Conservation (phyloP, 2,888 invertebrate species). For the Drosophila crucigera region DNA sequence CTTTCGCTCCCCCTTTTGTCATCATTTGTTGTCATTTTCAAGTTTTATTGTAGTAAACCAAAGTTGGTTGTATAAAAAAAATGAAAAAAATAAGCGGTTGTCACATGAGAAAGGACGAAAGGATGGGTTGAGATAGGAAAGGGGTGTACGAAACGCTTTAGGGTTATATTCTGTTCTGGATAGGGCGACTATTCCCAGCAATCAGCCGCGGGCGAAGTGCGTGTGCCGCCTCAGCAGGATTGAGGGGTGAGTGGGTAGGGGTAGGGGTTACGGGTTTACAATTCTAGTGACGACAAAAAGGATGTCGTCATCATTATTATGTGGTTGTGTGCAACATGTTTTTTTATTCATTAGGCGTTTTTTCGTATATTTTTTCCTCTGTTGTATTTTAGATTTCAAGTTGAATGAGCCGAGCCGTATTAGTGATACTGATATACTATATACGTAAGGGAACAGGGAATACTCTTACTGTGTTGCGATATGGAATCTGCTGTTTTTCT, state of each 20-base stretch:
- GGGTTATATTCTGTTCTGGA: not conserved
- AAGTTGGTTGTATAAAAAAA: constrained; percentile 23
- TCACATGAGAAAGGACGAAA: constrained; percentile 15
- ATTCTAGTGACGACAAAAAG: constrained; percentile 55
- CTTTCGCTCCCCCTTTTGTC: constrained; percentile 33
- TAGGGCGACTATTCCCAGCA: constrained; percentile 30
- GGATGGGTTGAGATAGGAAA: not conserved
- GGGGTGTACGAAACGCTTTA: constrained; percentile 35
- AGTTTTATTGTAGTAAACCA: constrained; percentile 65
- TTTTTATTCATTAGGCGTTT: constrained; percentile 63
- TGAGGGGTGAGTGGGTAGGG: constrained; percentile 3
- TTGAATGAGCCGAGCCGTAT: constrained; percentile 53
- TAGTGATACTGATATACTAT: constrained; percentile 51
- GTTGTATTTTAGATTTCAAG: constrained; percentile 42
- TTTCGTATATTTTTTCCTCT: constrained; percentile 13
- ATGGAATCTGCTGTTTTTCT: not conserved
- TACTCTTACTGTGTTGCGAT: constrained; percentile 5
- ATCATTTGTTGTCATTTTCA: constrained; percentile 73
- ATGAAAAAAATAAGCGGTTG: constrained; percentile 17
- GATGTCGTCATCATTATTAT: constrained; percentile 82
- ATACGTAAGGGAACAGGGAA: not conserved
- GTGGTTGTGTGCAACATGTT: constrained; percentile 79
- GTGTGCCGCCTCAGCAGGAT: constrained; percentile 29
- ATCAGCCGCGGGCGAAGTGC: constrained; percentile 64
- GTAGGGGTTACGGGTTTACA: constrained; percentile 35